These are phyloP conservation scores for Apodemus speciosus DNA, from an alignment of 2,113 vertebrate genomes.

Conservation along the genomic window DNA sequence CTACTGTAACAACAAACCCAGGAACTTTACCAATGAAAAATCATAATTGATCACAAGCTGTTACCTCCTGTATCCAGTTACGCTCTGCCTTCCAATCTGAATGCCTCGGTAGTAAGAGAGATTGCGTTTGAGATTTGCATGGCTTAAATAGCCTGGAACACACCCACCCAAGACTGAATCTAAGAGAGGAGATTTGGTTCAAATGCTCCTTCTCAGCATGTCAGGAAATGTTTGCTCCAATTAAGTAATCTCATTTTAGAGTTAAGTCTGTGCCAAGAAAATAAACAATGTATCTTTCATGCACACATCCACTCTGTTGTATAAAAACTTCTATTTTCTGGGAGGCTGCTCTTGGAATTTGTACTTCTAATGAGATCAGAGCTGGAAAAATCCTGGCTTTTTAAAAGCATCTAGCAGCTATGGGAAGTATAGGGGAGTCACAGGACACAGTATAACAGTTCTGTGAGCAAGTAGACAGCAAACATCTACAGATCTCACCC, in stretches of 20 bases:
- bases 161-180: conserved; percentile 71
- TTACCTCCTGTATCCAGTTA: conserved; percentile 77
- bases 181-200: conserved; percentile 83
- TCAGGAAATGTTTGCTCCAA: conserved; percentile 85
- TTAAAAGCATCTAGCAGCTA: conserved; percentile 72
- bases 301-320: conserved; percentile 50
- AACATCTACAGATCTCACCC: conserved; percentile 42
- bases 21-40: conserved; percentile 75
- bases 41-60: conserved; percentile 78
- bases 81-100: conserved; percentile 81
- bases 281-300: conserved; percentile 81
- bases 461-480: conserved; percentile 59
- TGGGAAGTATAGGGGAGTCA: conserved; percentile 56
- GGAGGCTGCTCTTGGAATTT: conserved; percentile 78
- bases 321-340: conserved; percentile 76
- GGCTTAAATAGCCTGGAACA: conserved; percentile 83
- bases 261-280: conserved; percentile 80
- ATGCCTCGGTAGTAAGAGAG: conserved; percentile 78
- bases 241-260: conserved; percentile 85
- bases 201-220: conserved; percentile 83
- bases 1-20: conserved; percentile 78
- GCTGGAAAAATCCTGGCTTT: conserved; percentile 72
- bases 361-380: conserved; percentile 78
- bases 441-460: not conserved
- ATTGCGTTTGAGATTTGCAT: conserved; percentile 80